These are phyloP conservation scores for Symphodus melops DNA, from an alignment of 2,113 vertebrate genomes.

Conservation along the genomic window DNA sequence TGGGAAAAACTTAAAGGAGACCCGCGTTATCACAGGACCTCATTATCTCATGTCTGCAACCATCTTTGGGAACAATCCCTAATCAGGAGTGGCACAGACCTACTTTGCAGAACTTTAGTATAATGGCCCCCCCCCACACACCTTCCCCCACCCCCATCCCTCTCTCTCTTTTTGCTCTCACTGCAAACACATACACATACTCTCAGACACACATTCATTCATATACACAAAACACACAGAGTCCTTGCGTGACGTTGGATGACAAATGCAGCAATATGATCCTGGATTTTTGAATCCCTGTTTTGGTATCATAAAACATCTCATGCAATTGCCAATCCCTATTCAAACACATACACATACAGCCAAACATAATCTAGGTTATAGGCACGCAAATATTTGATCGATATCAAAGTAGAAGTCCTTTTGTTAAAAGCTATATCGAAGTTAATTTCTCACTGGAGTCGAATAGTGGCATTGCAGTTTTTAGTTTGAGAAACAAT, in stretches of 20 bases:
- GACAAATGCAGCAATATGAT: constrained; percentile 30
- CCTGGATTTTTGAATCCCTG: constrained; percentile 13
- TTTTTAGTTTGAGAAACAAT: not conserved
- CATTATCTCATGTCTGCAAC: constrained; percentile 90
- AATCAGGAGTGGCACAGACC: constrained; percentile 85
- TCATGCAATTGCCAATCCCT: not conserved
- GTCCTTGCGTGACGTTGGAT: constrained; percentile 55
- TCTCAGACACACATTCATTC: not conserved
- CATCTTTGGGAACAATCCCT: constrained; percentile 84
- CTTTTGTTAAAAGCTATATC: no score
- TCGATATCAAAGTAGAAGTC: not conserved
- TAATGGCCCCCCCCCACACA: constrained; percentile 38
- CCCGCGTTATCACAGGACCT: constrained; percentile 86
- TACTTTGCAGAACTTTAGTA: constrained; percentile 73
- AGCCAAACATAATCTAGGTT: not conserved
- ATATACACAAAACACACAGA: constrained; percentile 4
- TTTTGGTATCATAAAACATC: constrained; percentile 25
- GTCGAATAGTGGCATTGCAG: not conserved
- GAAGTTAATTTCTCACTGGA: not conserved
- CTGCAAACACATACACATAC: constrained; percentile 21
- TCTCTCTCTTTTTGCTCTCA: constrained; percentile 10
- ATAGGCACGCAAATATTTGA: no score
- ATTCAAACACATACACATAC: not conserved
- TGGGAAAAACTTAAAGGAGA: constrained; percentile 90
- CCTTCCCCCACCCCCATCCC: not conserved